phyloP scores from a whole-genome alignment of 2,888 invertebrate genomes.

The Cabera pusaria region DNA sequence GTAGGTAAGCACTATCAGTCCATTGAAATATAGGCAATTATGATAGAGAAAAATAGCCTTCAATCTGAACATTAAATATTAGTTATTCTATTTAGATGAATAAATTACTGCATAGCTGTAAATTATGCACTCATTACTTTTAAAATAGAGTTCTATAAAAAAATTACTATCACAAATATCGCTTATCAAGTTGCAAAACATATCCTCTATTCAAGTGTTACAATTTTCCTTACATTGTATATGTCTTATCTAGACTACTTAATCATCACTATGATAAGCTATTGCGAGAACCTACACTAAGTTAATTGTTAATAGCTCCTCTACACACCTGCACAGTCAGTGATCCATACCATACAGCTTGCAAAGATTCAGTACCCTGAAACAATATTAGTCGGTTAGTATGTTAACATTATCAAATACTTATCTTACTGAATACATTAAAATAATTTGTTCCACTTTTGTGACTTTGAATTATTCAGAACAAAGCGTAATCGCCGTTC shows the following conservation, averaged over 20 bases:
- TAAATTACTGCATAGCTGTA: too few relatives aligned
- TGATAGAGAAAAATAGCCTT: too few relatives aligned
- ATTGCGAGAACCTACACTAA: constrained; percentile 27
- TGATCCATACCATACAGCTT: too few relatives aligned
- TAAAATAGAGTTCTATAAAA: too few relatives aligned
- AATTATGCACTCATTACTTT: too few relatives aligned
- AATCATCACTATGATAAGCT: constrained; percentile 35
- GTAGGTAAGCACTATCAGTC: too few relatives aligned
- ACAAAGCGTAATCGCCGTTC: background rate
- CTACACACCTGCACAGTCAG: constrained; percentile 11
- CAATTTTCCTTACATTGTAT: constrained; percentile 27
- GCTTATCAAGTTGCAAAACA: constrained; percentile 26
- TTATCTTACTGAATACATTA: background rate
- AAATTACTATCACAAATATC: too few relatives aligned
- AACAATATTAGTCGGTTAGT: background rate
- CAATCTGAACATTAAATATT: too few relatives aligned
- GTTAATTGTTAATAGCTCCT: constrained; percentile 18
- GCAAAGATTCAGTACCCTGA: too few relatives aligned
- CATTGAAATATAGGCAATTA: too few relatives aligned
- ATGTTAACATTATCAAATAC: background rate
- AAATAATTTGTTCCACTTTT: background rate
- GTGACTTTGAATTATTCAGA: background rate
- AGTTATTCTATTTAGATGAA: too few relatives aligned
- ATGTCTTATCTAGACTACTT: constrained; percentile 38
- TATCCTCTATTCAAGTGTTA: constrained; percentile 25